phyloP scores from a whole-genome alignment of 2,113 vertebrate genomes.

The Condylura cristata region DNA sequence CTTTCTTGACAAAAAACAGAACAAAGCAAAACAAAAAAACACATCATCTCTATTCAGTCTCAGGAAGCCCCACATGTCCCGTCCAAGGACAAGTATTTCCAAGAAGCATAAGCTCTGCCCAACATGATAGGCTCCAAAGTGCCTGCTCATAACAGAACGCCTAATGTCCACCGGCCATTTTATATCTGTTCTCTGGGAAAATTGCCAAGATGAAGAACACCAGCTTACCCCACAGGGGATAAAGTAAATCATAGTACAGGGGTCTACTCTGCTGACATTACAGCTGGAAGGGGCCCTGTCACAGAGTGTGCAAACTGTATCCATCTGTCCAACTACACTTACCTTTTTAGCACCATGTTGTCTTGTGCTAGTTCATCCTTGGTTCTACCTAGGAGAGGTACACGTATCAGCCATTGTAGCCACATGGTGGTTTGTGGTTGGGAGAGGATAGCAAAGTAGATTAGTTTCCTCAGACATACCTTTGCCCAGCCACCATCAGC shows the following conservation, averaged over 20 bases:
- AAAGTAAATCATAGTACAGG: background rate
- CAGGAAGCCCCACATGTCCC: background rate
- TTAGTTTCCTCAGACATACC: background rate
- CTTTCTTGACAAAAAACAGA: background rate
- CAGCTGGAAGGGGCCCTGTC: background rate
- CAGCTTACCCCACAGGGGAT: background rate
- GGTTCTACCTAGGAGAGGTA: background rate
- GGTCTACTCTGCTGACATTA: background rate
- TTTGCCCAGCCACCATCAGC: background rate
- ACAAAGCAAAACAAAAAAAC: too few species aligned
- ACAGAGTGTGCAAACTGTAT: background rate
- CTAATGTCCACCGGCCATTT: background rate
- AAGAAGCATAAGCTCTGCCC: background rate
- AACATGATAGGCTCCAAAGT: background rate
- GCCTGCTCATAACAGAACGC: background rate
- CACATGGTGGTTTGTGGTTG: background rate
- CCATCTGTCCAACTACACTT: background rate
- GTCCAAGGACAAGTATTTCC: background rate
- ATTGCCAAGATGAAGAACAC: background rate
- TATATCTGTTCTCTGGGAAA: background rate
- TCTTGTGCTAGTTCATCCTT: background rate
- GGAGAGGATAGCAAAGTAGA: background rate
- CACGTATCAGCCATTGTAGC: background rate
- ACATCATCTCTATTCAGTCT: too few species aligned
- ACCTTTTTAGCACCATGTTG: background rate